Evolutionary conservation across 2,113 vertebrate species (phyloP), one percentile per base, ranked within the genome.

Genomic region (Nesogale talazaci): DNA sequence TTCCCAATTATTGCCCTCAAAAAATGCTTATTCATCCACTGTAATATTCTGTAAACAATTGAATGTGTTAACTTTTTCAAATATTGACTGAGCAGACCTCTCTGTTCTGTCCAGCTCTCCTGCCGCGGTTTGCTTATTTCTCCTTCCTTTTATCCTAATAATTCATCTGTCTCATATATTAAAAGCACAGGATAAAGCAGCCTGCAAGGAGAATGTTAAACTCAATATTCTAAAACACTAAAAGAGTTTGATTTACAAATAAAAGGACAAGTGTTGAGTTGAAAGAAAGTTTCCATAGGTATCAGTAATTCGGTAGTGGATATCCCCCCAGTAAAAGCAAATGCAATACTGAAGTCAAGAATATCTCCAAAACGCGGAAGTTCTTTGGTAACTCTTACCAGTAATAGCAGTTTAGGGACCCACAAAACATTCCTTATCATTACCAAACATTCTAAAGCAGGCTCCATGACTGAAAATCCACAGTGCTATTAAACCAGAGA

Each of bases 211-310:
- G 27, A 89, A 80, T 23, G 12, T 23, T 65, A 72, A 80, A 10
- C 52, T 90, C 57, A 67, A n/a, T 74, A 82, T 94, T 87, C 59
- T 78, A 87, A 93, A 95, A 92, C 31, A 75, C 29, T 59, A 82
- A 78, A 93, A 61, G 14, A 93, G 10, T 22, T 89, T 31, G 27
- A n/a, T 72, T 93, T 90, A 88, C 46, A 90, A 83, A 79, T 6
- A 75, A 59, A 93, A 91, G 29, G 38, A 75, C 65, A 84, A 69
- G 27, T 52, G 40, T 76, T 85, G 20, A 89, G 70, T 3, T 87
- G 46, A 11, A 86, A 75, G 85, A 90, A 72, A 80, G 0, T 74
- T 57, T 81, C 15, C 46, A 63, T 25, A 56, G 25, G 29, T 79
- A 31, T 19, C 31, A 78, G 20, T 92, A 78, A 92, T 31, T 89